Base-by-base conservation (phyloP, 2,888 invertebrate species). In the Dolomedes plantarius region DNA sequence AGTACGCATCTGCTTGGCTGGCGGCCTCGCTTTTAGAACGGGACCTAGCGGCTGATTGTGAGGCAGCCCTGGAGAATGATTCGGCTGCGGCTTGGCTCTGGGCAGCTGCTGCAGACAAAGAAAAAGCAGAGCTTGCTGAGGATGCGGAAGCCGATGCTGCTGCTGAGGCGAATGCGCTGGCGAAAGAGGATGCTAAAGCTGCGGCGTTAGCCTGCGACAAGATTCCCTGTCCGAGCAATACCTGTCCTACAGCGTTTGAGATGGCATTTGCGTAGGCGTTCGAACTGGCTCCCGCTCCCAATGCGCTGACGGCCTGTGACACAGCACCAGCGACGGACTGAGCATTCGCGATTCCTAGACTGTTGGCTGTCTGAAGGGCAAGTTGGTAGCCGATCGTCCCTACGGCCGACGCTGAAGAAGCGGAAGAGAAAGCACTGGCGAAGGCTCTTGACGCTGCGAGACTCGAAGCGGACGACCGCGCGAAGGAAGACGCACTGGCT, bases 251-350 rank as follows among this genome's bases (percentile, higher is more conserved):
- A 16, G 75, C 29, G 19, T 19, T 41, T 0, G 75, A 6, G 46
- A 75, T 13, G 19, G 46, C 75, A 41, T 19, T 65, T 1, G 65
- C 75, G 19, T 75, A 75, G 7, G 36, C 36, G 7, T 1, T 11
- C 13, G 74, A 13, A 64, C n/a, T n/a, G 3, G 74, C 74, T 39
- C 64, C 64, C 1, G 36, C 39, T 7, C 74, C 74, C 3, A 74
- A 6, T 9, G 27, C 1, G 11, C 11, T 0, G 0, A 64, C 74
- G 7, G 74, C 74, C 28, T 39, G 62, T 3, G 62, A 28, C 11
- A 74, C 5, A 7, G 39, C 36, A 36, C 13, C 36, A 27, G 62
- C 74, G 27, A 36, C 3, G 28, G 27, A 62, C 0, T 19, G 9
- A 16, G 56, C 73, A 32, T 27, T 36, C 16, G 6, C 1, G 32